Evolutionary conservation across 1,140 invertebrate genomes (phyloP).

Genomic region (Telenomus remus): DNA sequence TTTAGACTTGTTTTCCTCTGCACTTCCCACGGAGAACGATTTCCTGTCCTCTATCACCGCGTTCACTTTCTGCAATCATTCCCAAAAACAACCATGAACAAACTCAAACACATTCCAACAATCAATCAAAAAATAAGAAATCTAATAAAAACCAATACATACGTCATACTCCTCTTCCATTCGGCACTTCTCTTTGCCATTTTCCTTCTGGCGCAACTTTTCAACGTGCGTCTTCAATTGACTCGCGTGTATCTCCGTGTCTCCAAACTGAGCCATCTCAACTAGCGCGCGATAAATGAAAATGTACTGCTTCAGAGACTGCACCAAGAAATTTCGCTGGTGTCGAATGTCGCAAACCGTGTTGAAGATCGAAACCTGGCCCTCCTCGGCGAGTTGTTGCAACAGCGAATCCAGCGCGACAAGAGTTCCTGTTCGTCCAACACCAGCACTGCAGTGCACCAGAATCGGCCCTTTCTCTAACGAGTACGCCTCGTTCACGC

Average conservation of each 20-base stretch:
- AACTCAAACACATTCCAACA: neutral
- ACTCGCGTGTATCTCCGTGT: conserved; percentile 88
- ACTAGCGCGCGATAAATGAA: conserved; percentile 96
- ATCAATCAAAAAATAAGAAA: neutral
- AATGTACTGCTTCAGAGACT: conserved; percentile 97
- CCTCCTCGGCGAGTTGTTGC: conserved; percentile 87
- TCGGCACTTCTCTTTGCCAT: conserved; percentile 79
- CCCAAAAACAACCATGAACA: neutral
- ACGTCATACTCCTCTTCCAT: conserved; percentile 92
- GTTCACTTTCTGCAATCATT: conserved; percentile 81
- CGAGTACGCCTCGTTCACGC: conserved; percentile 91
- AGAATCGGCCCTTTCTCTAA: conserved; percentile 88
- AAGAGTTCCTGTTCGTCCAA: conserved; percentile 93
- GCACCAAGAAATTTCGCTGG: conserved; percentile 94
- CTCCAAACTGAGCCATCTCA: conserved; percentile 94
- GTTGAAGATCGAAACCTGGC: conserved; percentile 90
- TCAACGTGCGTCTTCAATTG: conserved; percentile 83
- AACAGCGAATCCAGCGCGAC: conserved; percentile 92
- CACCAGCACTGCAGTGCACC: conserved; percentile 94
- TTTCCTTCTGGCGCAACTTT: conserved; percentile 81
- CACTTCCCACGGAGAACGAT: conserved; percentile 85
- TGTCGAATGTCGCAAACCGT: conserved; percentile 91
- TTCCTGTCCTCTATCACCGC: conserved; percentile 88
- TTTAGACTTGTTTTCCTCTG: conserved; percentile 89
- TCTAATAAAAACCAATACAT: conserved; percentile 50